Conservation (phyloP, 2,113 vertebrate species). For the Hymenochirus boettgeri region DNA sequence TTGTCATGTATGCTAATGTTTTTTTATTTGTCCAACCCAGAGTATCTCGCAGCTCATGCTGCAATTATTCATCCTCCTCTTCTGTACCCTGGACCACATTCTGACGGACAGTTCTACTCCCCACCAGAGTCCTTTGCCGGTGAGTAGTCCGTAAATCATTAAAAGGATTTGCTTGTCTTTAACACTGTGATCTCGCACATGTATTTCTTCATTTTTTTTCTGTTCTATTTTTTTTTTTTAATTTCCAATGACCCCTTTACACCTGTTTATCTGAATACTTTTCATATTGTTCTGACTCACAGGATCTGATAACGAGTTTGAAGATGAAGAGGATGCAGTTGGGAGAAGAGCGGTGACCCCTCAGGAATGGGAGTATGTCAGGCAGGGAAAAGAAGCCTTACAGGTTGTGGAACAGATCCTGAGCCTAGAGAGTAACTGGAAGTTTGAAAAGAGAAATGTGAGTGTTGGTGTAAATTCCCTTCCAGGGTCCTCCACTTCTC, state of each 20-base stretch:
- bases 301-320: conserved; percentile 71
- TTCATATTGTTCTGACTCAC: neutral
- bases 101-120: conserved; percentile 93
- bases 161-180: no score
- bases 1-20: no score
- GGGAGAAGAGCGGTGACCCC: conserved; percentile 61
- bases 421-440: conserved; percentile 92
- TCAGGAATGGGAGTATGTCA: conserved; percentile 85
- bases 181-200: no score
- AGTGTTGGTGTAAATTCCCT: conserved; percentile 49
- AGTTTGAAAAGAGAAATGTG: conserved; percentile 89
- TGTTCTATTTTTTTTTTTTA: no score
- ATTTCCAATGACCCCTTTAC: accelerated
- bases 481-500: no score
- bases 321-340: conserved; percentile 53
- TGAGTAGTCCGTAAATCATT: conserved; percentile 43
- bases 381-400: conserved; percentile 83
- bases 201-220: no score
- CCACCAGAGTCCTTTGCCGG: conserved; percentile 91
- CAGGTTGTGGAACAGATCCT: conserved; percentile 90
- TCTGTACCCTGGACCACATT: conserved; percentile 73
- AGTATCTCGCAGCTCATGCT: conserved; percentile 75
- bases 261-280: no score
- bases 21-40: conserved; percentile 55
- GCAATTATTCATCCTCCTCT: conserved; percentile 69